phyloP scores from a whole-genome alignment of 1,140 invertebrate genomes.

The Bathynomus jamesi region DNA sequence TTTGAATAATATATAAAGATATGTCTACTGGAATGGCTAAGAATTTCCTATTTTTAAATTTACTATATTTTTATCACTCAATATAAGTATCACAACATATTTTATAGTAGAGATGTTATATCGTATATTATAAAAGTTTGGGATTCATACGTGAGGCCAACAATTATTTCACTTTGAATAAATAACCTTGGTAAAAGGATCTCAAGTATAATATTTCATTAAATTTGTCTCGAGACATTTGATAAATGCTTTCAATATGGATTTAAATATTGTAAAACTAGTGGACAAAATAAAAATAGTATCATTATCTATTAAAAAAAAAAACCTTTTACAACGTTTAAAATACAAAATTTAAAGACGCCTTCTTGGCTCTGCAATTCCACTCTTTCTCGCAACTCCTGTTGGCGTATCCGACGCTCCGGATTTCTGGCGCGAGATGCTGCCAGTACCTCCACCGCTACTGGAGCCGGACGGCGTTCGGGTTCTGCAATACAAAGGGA shows the following conservation, averaged over 20 bases:
- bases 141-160: too few relatives aligned
- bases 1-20: too few relatives aligned
- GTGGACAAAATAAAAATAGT: not conserved
- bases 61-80: too few relatives aligned
- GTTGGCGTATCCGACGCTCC: constrained; percentile 56
- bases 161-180: not conserved
- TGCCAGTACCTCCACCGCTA: constrained; percentile 52
- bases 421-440: constrained; percentile 56
- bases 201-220: not conserved
- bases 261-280: not conserved
- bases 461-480: constrained; percentile 44
- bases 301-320: not conserved
- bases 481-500: constrained; percentile 28
- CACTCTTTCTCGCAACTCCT: constrained; percentile 40
- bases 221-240: not conserved
- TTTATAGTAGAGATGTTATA: too few relatives aligned
- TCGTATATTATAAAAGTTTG: too few relatives aligned
- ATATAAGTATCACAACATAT: too few relatives aligned
- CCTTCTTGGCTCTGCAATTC: constrained; percentile 25
- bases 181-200: not conserved
- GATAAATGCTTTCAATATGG: not conserved
- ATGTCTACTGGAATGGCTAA: too few relatives aligned
- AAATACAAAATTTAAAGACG: not conserved
- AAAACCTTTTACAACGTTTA: not conserved
- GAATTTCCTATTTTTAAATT: too few relatives aligned